phyloP scores from a whole-genome alignment of 2,888 invertebrate species.

The Itoplectis maculator region DNA sequence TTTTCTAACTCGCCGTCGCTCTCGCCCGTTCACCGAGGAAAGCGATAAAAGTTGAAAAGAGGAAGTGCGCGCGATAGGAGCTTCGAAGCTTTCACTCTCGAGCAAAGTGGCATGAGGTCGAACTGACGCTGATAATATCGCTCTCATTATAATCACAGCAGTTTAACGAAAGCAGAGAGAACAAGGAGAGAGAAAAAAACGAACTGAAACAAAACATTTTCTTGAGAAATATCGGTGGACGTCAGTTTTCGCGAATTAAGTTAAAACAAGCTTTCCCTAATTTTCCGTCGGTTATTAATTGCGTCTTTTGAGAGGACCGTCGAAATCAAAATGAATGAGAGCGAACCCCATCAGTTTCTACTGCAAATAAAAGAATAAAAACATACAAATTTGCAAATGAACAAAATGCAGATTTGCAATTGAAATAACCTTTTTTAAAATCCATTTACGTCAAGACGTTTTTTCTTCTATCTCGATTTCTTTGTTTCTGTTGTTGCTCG shows the following conservation, averaged over 20 bases:
- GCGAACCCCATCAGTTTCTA: too few relatives aligned
- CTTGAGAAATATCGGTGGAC: not conserved
- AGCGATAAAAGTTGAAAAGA: slow-evolving; percentile 37
- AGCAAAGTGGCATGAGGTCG: slow-evolving; percentile 2
- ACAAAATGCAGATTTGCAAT: too few relatives aligned
- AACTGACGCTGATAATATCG: slow-evolving; percentile 2
- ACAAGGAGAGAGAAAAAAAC: not conserved
- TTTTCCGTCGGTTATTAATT: too few relatives aligned
- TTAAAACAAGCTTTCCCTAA: not conserved
- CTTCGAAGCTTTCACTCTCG: slow-evolving; percentile 13
- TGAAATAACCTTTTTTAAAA: too few relatives aligned
- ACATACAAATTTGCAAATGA: too few relatives aligned
- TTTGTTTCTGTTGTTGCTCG: not conserved
- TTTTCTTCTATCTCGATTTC: not conserved
- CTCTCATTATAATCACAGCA: slow-evolving; percentile 8
- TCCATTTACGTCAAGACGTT: too few relatives aligned
- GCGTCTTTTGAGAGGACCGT: too few relatives aligned
- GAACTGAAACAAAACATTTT: not conserved
- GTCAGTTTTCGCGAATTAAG: not conserved
- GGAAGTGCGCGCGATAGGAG: slow-evolving; percentile 19
- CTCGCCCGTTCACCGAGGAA: slow-evolving; percentile 12
- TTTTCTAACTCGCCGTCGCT: slow-evolving; percentile 25
- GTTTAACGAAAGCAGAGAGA: not conserved
- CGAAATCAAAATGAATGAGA: too few relatives aligned
- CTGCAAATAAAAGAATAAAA: too few relatives aligned